These are phyloP conservation scores for Pristionchus fissidentatus DNA, from an alignment of 2,888 invertebrate species.

Conservation along the genomic window DNA sequence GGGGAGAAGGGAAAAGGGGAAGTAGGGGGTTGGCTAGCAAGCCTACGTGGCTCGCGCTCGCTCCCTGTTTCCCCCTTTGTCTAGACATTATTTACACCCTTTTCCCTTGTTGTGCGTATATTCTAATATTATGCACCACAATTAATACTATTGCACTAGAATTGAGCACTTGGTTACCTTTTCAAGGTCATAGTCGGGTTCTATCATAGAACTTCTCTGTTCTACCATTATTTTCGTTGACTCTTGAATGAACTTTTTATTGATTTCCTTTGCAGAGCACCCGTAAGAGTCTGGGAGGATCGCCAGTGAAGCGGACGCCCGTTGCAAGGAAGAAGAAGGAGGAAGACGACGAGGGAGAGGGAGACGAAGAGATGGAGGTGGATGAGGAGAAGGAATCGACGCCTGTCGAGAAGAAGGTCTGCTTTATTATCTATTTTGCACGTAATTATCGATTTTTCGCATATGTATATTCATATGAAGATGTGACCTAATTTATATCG, in stretches of 20 bases:
- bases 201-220: background rate
- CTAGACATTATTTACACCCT: background rate
- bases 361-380: background rate
- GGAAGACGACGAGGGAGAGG: conserved; percentile 15
- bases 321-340: conserved; percentile 20
- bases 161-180: too few relatives aligned
- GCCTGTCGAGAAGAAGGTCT: background rate
- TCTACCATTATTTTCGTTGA: background rate
- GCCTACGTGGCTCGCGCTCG: background rate
- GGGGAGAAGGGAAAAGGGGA: conserved; percentile 6
- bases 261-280: background rate
- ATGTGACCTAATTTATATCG: too few relatives aligned
- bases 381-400: background rate
- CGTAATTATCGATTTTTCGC: background rate
- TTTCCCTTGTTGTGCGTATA: background rate
- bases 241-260: background rate
- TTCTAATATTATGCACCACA: too few relatives aligned
- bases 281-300: conserved; percentile 32
- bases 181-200: background rate
- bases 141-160: too few relatives aligned
- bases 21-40: background rate
- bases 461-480: background rate
- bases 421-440: background rate
- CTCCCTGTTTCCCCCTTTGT: background rate
- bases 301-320: conserved; percentile 18